These are phyloP conservation scores for Ichneumon xanthorius DNA, from an alignment of 2,888 invertebrate genomes.

Conservation along the genomic window DNA sequence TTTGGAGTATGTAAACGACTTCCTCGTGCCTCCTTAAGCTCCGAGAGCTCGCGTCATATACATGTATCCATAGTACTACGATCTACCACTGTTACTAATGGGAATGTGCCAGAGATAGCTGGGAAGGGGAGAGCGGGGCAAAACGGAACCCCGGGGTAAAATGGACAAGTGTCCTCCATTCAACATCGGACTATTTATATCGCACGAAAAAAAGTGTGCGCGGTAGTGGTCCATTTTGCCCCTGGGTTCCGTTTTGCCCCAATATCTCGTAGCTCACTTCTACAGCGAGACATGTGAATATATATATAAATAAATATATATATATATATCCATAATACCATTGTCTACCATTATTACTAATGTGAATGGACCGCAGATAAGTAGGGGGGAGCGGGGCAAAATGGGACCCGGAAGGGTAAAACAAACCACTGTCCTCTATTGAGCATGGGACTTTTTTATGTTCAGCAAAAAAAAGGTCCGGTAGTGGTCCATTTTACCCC, in stretches of 20 bases:
- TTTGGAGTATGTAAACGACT: slow-evolving; percentile 62
- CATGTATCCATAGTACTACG: neutral
- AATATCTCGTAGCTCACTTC: neutral
- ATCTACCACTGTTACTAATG: neutral
- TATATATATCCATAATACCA: neutral
- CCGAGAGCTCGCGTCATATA: slow-evolving; percentile 6
- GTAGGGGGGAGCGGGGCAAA: too few species aligned
- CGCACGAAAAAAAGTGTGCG: neutral
- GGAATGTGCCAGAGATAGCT: neutral
- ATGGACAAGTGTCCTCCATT: neutral
- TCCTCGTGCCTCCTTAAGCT: slow-evolving; percentile 49
- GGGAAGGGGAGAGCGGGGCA: neutral
- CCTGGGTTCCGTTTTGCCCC: neutral
- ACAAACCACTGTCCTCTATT: neutral
- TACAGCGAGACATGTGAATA: neutral
- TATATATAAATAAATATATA: neutral
- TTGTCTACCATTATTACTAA: too few species aligned
- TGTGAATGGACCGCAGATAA: too few species aligned
- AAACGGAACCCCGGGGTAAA: neutral
- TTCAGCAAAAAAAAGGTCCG: neutral
- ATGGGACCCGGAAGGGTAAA: neutral
- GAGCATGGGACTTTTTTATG: neutral
- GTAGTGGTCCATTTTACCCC: neutral
- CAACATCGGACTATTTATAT: neutral
- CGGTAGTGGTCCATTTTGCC: neutral